Evolutionary conservation across 2,113 vertebrate genomes (phyloP).

Genomic region (Rallus limicola): DNA sequence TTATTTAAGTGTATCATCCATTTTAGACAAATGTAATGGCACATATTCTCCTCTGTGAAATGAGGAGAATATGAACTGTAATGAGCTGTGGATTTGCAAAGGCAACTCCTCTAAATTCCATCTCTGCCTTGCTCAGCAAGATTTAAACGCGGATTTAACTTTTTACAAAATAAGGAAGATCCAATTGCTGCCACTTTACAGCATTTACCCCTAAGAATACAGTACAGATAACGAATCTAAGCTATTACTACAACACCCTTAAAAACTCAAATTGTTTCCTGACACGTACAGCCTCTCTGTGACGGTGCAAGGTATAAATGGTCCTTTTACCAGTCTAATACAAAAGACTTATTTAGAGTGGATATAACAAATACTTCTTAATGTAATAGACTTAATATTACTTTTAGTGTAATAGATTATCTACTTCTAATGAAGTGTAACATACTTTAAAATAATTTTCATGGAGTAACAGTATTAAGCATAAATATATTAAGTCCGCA

Average conservation of each 20-base stretch:
- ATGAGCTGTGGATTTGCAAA: neutral
- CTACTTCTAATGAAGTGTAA: neutral
- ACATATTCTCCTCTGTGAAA: neutral
- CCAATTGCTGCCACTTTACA: neutral
- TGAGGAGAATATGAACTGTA: neutral
- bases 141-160: neutral
- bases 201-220: neutral
- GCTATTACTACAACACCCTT: neutral
- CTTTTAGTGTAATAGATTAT: neutral
- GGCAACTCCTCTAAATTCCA: neutral
- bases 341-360: neutral
- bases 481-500: neutral
- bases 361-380: neutral
- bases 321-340: neutral
- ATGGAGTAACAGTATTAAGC: neutral
- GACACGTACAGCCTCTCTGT: neutral
- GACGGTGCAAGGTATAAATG: neutral
- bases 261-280: neutral
- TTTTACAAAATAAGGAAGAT: neutral
- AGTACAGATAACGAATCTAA: neutral
- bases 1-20: neutral
- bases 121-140: neutral
- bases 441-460: neutral
- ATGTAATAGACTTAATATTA: no score
- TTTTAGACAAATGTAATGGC: neutral